Evolutionary conservation across 2,797 vertebrate genomes (phyloP).

Genomic region (Acanthurus lineatus): DNA sequence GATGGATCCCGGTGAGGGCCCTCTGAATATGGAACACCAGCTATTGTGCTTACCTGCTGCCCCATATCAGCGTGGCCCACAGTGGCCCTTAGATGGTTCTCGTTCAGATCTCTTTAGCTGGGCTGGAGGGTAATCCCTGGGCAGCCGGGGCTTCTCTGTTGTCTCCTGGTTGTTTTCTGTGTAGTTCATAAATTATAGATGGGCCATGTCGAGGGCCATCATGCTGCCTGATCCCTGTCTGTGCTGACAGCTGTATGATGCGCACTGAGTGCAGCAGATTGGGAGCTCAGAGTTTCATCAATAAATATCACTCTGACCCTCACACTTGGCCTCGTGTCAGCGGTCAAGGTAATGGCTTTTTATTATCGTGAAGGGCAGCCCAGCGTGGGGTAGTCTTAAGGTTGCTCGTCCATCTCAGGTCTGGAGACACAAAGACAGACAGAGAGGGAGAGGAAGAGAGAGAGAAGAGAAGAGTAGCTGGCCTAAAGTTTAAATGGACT

Average conservation of each 20-base stretch:
- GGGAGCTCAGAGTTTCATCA: slow-evolving; percentile 99
- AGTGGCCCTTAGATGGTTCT: slow-evolving; percentile 81
- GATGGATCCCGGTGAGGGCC: slow-evolving; percentile 79
- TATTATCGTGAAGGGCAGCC: slow-evolving; percentile 93
- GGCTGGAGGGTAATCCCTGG: slow-evolving; percentile 86
- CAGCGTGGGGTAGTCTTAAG: slow-evolving; percentile 91
- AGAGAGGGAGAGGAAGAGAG: slow-evolving; percentile 69
- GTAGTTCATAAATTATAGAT: slow-evolving; percentile 98
- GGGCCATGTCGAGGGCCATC: slow-evolving; percentile 96
- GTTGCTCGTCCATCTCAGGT: slow-evolving; percentile 89
- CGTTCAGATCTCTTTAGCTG: slow-evolving; percentile 86
- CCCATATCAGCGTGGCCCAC: slow-evolving; percentile 79
- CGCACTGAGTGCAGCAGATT: slow-evolving; percentile 98
- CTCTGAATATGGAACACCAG: slow-evolving; percentile 88
- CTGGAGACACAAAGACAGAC: slow-evolving; percentile 83
- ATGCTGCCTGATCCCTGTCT: slow-evolving; percentile 91
- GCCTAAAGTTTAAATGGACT: slow-evolving; percentile 85
- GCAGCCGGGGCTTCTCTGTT: slow-evolving; percentile 86
- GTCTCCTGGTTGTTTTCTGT: slow-evolving; percentile 92
- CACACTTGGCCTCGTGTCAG: slow-evolving; percentile 95
- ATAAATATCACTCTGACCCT: slow-evolving; percentile 99
- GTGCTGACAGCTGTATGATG: slow-evolving; percentile 99
- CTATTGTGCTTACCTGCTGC: slow-evolving; percentile 86
- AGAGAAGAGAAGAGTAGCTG: slow-evolving; percentile 61
- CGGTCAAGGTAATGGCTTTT: slow-evolving; percentile 98